phyloP scores from a whole-genome alignment of 2,113 vertebrate species.

The Zosterops borbonicus region DNA sequence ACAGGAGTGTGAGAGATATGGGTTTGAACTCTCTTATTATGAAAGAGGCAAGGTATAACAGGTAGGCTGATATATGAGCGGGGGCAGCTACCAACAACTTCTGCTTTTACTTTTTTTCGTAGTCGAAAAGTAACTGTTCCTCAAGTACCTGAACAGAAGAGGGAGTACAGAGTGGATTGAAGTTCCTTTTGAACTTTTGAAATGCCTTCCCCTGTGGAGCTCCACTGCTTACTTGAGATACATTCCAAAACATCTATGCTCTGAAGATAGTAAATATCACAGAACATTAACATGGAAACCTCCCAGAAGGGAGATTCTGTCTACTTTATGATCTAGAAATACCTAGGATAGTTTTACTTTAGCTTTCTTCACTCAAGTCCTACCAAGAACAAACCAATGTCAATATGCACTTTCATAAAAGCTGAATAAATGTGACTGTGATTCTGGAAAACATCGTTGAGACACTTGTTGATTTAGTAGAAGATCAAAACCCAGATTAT shows the following conservation, averaged over 20 bases:
- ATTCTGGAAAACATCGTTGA: not conserved
- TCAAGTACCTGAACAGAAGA: not conserved
- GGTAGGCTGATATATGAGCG: not conserved
- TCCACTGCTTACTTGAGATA: not conserved
- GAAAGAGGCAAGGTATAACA: not conserved
- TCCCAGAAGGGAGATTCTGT: not conserved
- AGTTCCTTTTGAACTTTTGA: not conserved
- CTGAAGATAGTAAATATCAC: not conserved
- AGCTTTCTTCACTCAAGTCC: not conserved
- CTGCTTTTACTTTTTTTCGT: not conserved
- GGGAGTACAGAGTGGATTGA: not conserved
- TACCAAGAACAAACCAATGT: not conserved
- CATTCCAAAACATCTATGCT: not conserved
- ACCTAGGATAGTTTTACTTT: not conserved
- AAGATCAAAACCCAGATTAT: not conserved
- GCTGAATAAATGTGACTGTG: not conserved
- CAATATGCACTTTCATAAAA: not conserved
- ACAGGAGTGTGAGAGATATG: fast-evolving
- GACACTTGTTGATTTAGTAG: not conserved
- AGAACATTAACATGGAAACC: not conserved
- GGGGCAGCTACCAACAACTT: not conserved
- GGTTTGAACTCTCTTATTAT: not conserved
- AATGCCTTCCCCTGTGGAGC: not conserved
- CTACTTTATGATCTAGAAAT: not conserved
- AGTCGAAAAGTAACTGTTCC: not conserved